Base-by-base conservation (phyloP, 2,113 vertebrate genomes). In the Astur gentilis region DNA sequence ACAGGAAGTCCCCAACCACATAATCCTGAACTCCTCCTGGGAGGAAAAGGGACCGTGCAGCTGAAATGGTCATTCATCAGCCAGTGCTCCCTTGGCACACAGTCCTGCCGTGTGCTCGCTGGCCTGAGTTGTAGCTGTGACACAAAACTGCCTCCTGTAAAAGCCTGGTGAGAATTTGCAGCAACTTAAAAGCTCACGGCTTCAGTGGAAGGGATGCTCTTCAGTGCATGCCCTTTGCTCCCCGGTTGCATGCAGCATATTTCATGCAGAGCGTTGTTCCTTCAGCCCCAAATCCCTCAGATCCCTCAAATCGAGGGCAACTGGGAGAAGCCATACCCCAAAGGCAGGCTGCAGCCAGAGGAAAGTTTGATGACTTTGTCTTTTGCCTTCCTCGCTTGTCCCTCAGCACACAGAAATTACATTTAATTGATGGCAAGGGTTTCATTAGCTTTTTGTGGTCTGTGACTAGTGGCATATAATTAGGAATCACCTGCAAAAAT, bases 401-500 rank as follows among this genome's bases (percentile, higher is more conserved):
- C 27, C 18, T 64, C 65, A 61, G 55, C 47, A 34, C 0, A 0
- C 52, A 76, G 89, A 89, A 91, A 89, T 89, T 47, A 58, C 16
- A n/a, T 70, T 78, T 93, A 96, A 96, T 91, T 84, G 77, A 71
- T 66, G 60, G 67, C 83, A 89, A 81, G 45, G 83, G 60, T 89
- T 94, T 95, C 86, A 78, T 96, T 93, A 96, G 61, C 60, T 66
- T 90, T 64, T 75, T 50, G 32, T 78, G 44, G 40, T 16, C 82
- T 76, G 81, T 65, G 83, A 90, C 76, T 31, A 52, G 83, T 38
- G 87, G 80, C 87, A 84, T 47, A 42, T 78, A 93, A 90, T 94
- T 75, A 94, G 87, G 42, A 78, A 78, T 89, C 90, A 89, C 88
- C 88, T 87, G 83, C 52, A 92, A 90, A 97, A 95, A 96, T 94